Evolutionary conservation across 1,140 invertebrate species (phyloP), one percentile per base, ranked within the genome.

Genomic region (Zaprionus africanus): DNA sequence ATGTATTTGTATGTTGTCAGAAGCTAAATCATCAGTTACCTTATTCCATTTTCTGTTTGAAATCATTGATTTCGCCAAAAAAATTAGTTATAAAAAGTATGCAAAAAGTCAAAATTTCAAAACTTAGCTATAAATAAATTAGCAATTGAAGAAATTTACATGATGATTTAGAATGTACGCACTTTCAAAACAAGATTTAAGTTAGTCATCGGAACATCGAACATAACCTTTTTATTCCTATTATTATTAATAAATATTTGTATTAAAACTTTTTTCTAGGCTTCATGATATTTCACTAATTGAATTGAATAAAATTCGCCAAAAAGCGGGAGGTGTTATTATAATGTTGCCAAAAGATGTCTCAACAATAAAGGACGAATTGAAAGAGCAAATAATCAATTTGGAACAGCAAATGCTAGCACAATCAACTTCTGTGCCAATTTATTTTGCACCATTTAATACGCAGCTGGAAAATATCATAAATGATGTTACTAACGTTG

Each of bases 371-470:
- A 93, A 94, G 85, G 63, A 91, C 12, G 95, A 97, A 61, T 95
- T 97, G 36, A 96, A 95, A 92, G 94, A 97, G 95, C 95, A 97
- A 83, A 95, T 99, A 65, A 94, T 96, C 84, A 93, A 96, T 26
- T 90, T 99, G 54, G 98, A 99, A 93, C 95, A 96, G 91, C 95
- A 95, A 5, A 96, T 99, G 95, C 92, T 97, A 22, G 94, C 95
- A 26, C 96, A 98, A 81, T 96, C 98, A 81, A 95, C 96, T 15
- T 93, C 94, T 24, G 95, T 98, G 64, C 98, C 98, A 7, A 96
- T 99, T 15, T 99, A 99, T 93, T 98, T 99, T 92, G 95, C 96
- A 1, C 91, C 94, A 19, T 96, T 97, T 94, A 95, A 95, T 64
- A 93, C 94, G 4, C 95, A 97, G 76, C 93, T 99, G 36, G 94